phyloP scores from a whole-genome alignment of 2,888 invertebrate species.

The Pristionchus arcanus region DNA sequence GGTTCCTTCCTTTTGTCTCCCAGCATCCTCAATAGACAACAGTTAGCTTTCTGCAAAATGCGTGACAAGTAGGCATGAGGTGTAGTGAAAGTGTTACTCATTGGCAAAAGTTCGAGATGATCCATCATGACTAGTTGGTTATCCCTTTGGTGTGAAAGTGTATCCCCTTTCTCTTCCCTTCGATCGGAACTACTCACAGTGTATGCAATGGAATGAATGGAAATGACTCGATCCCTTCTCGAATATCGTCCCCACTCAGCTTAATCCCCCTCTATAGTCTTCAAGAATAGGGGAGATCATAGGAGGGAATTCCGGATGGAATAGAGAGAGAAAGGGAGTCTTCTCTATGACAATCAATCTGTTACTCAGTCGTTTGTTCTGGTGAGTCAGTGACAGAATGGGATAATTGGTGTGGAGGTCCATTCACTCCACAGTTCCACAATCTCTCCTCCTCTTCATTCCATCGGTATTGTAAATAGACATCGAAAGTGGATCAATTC shows the following conservation, averaged over 20 bases:
- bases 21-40: background rate
- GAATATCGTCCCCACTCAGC: background rate
- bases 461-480: slow-evolving; percentile 19
- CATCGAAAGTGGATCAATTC: slow-evolving; percentile 32
- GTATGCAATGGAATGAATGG: background rate
- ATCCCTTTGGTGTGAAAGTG: slow-evolving; percentile 13
- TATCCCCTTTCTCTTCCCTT: slow-evolving; percentile 2
- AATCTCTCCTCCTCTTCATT: background rate
- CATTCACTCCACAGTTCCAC: slow-evolving; percentile 16
- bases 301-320: slow-evolving; percentile 33
- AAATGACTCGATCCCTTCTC: slow-evolving; percentile 40
- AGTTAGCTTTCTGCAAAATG: background rate
- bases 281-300: background rate
- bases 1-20: background rate
- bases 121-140: slow-evolving; percentile 6
- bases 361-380: slow-evolving; percentile 19
- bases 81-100: background rate
- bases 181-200: slow-evolving; percentile 14
- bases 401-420: slow-evolving; percentile 33
- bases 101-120: background rate
- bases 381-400: slow-evolving; percentile 14
- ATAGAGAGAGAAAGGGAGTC: background rate
- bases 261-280: slow-evolving; percentile 30
- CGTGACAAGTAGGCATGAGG: background rate
- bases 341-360: slow-evolving; percentile 9